A percentile compares a stretch with the other conserved stretches of the same genome.
phyloP scores from a whole-genome alignment of 2,888 invertebrate species.

The Mallateleia sp. region DNA sequence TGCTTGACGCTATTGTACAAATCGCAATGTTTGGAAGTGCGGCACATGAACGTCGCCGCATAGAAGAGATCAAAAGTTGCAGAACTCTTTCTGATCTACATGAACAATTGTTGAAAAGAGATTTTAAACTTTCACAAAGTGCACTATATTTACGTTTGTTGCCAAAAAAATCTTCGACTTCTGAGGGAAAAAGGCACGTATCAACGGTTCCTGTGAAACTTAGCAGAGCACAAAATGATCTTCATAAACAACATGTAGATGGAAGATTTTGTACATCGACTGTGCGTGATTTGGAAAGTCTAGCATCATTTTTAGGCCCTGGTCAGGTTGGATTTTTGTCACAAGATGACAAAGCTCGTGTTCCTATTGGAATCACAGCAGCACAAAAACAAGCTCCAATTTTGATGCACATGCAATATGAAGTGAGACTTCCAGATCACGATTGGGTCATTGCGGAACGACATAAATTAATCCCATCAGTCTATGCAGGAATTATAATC shows the following conservation, averaged over 20 bases:
- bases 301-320: conserved; percentile 77
- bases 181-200: conserved; percentile 81
- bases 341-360: conserved; percentile 86
- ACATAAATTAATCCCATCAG: conserved; percentile 85
- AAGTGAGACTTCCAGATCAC: conserved; percentile 84
- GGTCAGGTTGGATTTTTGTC: conserved; percentile 80
- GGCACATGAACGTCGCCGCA: conserved; percentile 82
- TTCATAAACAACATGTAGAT: conserved; percentile 59
- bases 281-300: conserved; percentile 72
- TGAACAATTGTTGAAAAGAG: conserved; percentile 63
- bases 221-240: conserved; percentile 51
- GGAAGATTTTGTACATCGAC: conserved; percentile 54
- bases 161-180: conserved; percentile 76
- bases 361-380: conserved; percentile 87
- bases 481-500: conserved; percentile 84
- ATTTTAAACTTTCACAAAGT: conserved; percentile 76
- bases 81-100: conserved; percentile 77
- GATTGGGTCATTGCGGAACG: conserved; percentile 84
- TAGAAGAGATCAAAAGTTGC: conserved; percentile 79
- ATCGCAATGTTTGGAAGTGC: conserved; percentile 84
- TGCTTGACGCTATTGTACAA: conserved; percentile 83
- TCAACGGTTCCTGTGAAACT: conserved; percentile 83
- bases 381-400: conserved; percentile 87
- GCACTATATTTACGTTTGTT: conserved; percentile 80
- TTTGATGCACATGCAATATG: conserved; percentile 84